Percentiles rank a stretch among this genome's conserved stretches.
Evolutionary conservation across 2,113 vertebrate genomes (phyloP).

Genomic region (Anguilla rostrata): DNA sequence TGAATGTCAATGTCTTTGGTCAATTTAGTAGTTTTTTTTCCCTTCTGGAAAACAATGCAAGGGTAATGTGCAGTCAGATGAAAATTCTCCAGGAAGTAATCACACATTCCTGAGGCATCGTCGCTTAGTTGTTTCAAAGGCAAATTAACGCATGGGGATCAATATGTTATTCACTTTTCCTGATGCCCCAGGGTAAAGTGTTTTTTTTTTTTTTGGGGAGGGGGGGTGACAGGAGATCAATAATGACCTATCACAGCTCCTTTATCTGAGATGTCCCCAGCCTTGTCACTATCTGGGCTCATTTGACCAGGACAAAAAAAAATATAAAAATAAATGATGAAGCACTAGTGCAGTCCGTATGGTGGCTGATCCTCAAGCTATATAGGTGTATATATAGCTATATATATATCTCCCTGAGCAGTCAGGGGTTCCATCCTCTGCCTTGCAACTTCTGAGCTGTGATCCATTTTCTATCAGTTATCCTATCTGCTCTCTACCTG

Average conservation of each 20-base stretch:
- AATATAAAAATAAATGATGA: slow-evolving; percentile 33
- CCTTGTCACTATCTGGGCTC: slow-evolving; percentile 31
- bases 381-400: too few species aligned
- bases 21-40: not conserved
- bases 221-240: slow-evolving; percentile 48
- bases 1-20: not conserved
- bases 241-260: slow-evolving; percentile 53
- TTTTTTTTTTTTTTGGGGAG: slow-evolving; percentile 12
- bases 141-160: slow-evolving; percentile 51
- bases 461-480: too few species aligned
- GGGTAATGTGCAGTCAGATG: not conserved
- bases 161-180: slow-evolving; percentile 54
- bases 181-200: slow-evolving; percentile 44
- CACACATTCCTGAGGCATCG: not conserved
- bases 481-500: too few species aligned
- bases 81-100: slow-evolving; percentile 8
- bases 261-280: slow-evolving; percentile 37
- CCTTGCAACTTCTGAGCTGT: too few species aligned
- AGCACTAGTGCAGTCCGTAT: too few species aligned
- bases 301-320: slow-evolving; percentile 12
- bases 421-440: too few species aligned
- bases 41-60: not conserved
- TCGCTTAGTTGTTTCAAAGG: slow-evolving; percentile 36
- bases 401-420: too few species aligned
- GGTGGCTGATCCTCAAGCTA: too few species aligned